These are phyloP conservation scores for Tipula vernalis DNA, from an alignment of 2,888 invertebrate genomes.

Conservation along the genomic window DNA sequence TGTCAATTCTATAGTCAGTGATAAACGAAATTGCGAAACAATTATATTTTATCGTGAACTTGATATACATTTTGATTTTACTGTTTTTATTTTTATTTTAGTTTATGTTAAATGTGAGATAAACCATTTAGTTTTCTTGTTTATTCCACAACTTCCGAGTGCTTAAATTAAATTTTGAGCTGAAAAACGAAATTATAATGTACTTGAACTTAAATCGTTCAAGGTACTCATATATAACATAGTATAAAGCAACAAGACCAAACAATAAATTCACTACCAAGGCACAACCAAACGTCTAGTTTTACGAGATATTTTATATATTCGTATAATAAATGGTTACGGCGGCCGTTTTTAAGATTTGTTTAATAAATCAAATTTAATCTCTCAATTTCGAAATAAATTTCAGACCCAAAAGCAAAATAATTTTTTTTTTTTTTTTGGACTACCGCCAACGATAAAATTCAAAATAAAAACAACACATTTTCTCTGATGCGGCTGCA, in stretches of 20 bases:
- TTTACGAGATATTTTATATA: background rate
- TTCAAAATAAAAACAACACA: background rate
- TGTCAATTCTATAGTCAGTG: too few species aligned
- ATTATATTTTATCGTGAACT: background rate
- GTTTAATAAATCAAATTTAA: background rate
- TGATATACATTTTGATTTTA: background rate
- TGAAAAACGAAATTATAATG: background rate
- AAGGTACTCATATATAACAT: background rate
- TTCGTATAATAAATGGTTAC: too few species aligned
- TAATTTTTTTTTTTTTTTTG: background rate
- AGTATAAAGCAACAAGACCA: background rate
- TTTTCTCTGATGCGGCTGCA: background rate
- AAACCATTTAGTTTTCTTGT: background rate
- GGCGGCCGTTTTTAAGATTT: background rate
- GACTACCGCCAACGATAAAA: background rate
- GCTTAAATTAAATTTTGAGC: too few species aligned
- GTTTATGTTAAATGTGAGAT: background rate
- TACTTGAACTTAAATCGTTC: background rate
- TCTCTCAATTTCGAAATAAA: background rate
- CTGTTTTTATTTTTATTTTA: background rate
- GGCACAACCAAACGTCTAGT: background rate
- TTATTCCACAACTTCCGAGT: too few species aligned
- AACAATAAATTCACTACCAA: background rate
- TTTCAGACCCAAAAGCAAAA: background rate
- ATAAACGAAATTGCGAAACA: background rate